Evolutionary conservation across 2,888 invertebrate genomes (phyloP), one percentile per base, ranked within the genome.

Genomic region (Drosophila buzzatii): DNA sequence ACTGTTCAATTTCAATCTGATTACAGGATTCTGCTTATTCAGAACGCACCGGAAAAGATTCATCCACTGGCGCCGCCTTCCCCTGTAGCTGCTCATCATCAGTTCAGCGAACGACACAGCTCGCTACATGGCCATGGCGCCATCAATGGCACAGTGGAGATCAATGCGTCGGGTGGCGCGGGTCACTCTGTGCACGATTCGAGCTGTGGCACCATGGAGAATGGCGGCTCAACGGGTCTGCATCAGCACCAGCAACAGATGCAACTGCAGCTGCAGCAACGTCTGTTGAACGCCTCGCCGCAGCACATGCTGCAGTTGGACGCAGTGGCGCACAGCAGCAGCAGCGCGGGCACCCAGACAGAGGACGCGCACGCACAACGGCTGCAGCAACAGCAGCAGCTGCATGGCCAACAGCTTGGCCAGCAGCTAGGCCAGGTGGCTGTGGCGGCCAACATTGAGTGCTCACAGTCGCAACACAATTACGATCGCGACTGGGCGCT

Each of bases 31-130:
- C 96, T 99, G 79, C 95, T 97, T 82, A 98, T 99, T 84, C 98
- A 98, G 94, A 98, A 98, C 93, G 97, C 97, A 55, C 97, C 97
- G 6, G 97, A 97, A 92, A 97, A 97, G 93, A 90, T 95, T 7
- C 94, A 95, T 62, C 95, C 95, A 62, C 91, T 94, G 75, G 93
- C 95, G 64, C 95, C 95, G 47, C 95, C 95, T 6, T 95, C 96
- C n/a, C 95, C 96, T 33, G 93, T 94, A 31, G 76, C 85, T 2
- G 79, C 76, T 4, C 86, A 73, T 55, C 80, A 75, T 61, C 86
- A 79, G n/a, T 76, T 76, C 52, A 77, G 70, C 56, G 82, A 84
- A 59, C 57, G 76, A 20, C 82, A 81, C 47, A 79, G 77, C 51
- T 73, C 89, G 14, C 23, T 82, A 1, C 47, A 47, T 56, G 72